A percentile compares a stretch with the other conserved stretches of the same genome.
Conservation (phyloP, 2,888 invertebrate genomes). For the Andrena dorsata region DNA sequence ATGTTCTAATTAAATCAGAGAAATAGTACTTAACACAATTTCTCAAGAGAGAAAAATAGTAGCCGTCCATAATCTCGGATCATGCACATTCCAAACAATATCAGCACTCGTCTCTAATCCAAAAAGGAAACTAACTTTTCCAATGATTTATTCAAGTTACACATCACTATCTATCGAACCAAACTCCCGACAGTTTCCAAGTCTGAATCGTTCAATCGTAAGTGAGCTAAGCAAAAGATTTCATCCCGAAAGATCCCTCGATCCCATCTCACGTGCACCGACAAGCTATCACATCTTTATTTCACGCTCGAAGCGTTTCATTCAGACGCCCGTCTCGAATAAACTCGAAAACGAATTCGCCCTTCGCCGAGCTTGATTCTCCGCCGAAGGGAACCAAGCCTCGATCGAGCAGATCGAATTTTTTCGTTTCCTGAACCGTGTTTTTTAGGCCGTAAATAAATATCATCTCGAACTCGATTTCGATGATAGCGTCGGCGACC, state of each 20-base stretch:
- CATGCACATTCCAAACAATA: too few species aligned
- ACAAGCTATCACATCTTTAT: constrained; percentile 18
- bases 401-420: constrained; percentile 2
- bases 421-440: not conserved
- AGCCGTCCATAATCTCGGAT: too few species aligned
- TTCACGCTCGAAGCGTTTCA: constrained; percentile 27
- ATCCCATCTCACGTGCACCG: not conserved
- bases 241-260: not conserved
- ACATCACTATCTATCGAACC: not conserved
- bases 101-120: too few species aligned
- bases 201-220: not conserved
- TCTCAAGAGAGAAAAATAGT: too few species aligned
- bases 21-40: too few species aligned
- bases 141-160: too few species aligned
- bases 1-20: too few species aligned
- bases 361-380: not conserved
- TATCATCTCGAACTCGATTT: not conserved
- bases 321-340: constrained; percentile 2
- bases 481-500: not conserved
- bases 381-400: not conserved
- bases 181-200: not conserved
- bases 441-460: constrained; percentile 12
- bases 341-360: constrained; percentile 28
- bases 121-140: not conserved
- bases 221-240: constrained; percentile 2